Base-by-base conservation (phyloP, 2,888 invertebrate genomes). In the Spodoptera exigua region DNA sequence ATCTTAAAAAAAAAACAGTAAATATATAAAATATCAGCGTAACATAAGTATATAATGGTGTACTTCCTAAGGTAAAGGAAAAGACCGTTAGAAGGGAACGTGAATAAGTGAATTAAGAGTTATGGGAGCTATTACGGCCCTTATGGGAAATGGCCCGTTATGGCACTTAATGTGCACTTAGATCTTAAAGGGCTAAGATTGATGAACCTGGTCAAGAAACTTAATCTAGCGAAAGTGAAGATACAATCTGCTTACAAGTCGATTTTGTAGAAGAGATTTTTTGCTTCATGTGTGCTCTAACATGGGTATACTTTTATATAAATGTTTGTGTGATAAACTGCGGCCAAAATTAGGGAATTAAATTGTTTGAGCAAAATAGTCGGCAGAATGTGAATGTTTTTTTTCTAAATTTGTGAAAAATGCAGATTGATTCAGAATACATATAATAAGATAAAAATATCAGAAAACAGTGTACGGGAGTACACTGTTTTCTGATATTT, bases 91-190 rank as follows among this genome's bases (percentile, higher is more conserved):
- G 44, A 51, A 46, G n/a, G n/a, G n/a, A n/a, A 41, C 37, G 52
- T 54, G 75, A 74, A 78, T 70, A 74, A 74, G 56, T 74, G 66
- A 56, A 74, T 78, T 70, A 65, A 70, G 74, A 78, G 44, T 61
- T 74, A 74, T 74, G 55, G 54, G 1, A 16, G 17, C 75, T 61
- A 70, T 77, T 70, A 59, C 48, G 54, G 36, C 5, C 36, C 39
- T 59, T 61, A 70, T 62, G 61, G 74, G 57, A 56, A 74, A 65
- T 60, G 55, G 57, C 39, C 61, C 71, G 39, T 46, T 65, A 58
- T 74, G 52, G 61, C 57, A 74, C 78, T 77, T 61, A 70, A 61
- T 49, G 54, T 74, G 54, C 70, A 52, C 68, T 68, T 69, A 72
- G 37, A 41, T 18, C 37, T 21, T 58, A 68, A 53, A 54, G 61